phyloP scores from a whole-genome alignment of 2,888 invertebrate species.

The Slavum lentiscoides region DNA sequence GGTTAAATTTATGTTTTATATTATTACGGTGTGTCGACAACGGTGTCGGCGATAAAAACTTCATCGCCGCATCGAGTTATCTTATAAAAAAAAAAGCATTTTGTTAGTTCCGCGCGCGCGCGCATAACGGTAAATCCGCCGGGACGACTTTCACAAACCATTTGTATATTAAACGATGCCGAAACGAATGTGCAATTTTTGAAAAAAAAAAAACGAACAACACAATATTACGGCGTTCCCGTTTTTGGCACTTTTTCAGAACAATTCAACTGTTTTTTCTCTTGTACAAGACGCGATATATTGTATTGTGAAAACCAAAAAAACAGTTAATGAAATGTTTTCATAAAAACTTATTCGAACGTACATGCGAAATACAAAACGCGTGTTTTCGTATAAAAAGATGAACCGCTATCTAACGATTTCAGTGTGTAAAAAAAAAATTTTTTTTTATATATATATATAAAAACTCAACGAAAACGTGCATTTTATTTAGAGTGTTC shows the following conservation, averaged over 20 bases:
- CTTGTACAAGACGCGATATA: not conserved
- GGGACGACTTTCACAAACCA: slow-evolving; percentile 32
- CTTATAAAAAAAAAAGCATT: not conserved
- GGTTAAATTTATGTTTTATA: slow-evolving; percentile 42
- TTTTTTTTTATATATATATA: no score
- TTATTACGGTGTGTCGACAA: slow-evolving; percentile 14
- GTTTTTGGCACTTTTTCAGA: slow-evolving; percentile 29
- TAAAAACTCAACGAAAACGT: not conserved
- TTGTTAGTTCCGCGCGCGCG: not conserved
- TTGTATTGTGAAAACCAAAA: slow-evolving; percentile 3
- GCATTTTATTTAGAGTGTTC: not conserved
- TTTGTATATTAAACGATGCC: slow-evolving; percentile 17
- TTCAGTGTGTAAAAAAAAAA: no score
- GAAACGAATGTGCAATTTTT: slow-evolving; percentile 38
- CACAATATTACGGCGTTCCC: not conserved
- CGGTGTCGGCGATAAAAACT: slow-evolving; percentile 31
- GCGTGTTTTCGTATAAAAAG: not conserved
- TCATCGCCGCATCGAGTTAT: slow-evolving; percentile 6
- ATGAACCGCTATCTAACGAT: not conserved
- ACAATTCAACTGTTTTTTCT: not conserved
- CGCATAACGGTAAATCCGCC: slow-evolving; percentile 24
- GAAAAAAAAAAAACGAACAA: not conserved
- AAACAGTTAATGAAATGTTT: not conserved
- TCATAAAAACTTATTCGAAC: not conserved
- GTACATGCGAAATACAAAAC: not conserved